Percentiles rank a stretch among this genome's conserved stretches.
These are phyloP conservation scores for Melitaea cinxia DNA, from an alignment of 1,140 invertebrate genomes.

Conservation along the genomic window DNA sequence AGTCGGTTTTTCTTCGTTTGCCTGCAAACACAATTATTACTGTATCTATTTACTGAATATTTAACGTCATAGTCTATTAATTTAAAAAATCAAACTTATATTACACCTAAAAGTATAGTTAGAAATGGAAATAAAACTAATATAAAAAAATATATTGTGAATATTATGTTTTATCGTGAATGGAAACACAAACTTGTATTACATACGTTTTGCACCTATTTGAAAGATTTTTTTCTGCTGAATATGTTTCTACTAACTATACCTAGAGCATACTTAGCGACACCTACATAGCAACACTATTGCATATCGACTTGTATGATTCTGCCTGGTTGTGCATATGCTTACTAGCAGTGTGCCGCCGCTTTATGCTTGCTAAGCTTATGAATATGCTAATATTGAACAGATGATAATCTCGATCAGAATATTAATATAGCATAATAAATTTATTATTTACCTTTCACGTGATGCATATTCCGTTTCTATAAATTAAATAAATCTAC, in stretches of 20 bases:
- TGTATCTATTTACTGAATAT: no score
- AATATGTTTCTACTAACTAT: not conserved
- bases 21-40: no score
- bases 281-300: not conserved
- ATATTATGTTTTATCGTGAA: no score
- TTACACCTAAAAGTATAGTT: no score
- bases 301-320: not conserved
- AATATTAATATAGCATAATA: slow-evolving; percentile 1
- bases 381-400: slow-evolving; percentile 1
- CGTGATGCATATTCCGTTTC: not conserved
- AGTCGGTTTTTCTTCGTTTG: no score
- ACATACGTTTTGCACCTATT: no score
- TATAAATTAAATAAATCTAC: not conserved
- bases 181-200: no score
- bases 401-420: not conserved
- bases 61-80: no score
- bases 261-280: not conserved
- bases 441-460: not conserved
- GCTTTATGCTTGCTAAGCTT: not conserved
- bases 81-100: no score
- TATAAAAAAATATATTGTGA: no score
- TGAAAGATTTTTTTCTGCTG: no score
- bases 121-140: no score
- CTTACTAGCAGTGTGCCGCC: not conserved
- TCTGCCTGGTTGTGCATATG: slow-evolving; percentile 1